Conservation (phyloP, 2,113 vertebrate genomes). For the Theristicus caerulescens region DNA sequence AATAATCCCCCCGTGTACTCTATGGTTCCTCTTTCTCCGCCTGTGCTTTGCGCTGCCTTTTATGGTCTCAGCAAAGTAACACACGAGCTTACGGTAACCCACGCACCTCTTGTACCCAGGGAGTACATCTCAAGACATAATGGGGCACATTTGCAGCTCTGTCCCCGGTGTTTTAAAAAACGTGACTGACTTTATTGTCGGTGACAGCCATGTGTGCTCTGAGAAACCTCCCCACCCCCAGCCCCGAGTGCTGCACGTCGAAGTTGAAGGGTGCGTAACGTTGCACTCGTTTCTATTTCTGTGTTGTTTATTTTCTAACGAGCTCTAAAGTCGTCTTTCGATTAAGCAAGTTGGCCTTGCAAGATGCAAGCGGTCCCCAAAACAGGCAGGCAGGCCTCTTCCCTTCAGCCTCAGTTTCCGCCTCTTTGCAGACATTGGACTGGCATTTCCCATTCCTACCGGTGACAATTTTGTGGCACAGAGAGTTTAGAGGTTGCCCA, state of each 20-base stretch:
- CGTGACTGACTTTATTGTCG: constrained; percentile 46
- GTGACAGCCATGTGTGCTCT: background rate
- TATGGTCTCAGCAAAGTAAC: background rate
- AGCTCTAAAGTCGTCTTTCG: background rate
- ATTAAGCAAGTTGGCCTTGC: background rate
- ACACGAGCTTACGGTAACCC: background rate
- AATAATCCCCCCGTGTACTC: rapidly evolving
- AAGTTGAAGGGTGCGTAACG: background rate
- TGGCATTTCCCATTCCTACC: background rate
- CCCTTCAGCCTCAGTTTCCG: background rate
- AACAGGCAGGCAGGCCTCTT: background rate
- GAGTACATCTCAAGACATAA: constrained; percentile 37
- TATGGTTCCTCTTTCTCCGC: background rate
- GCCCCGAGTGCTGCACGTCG: background rate
- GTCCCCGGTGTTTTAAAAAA: constrained; percentile 43
- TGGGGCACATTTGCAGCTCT: constrained; percentile 39
- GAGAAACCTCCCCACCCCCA: constrained; percentile 25
- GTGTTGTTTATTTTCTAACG: background rate
- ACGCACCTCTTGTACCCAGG: constrained; percentile 21
- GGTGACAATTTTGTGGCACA: background rate
- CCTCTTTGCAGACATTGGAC: background rate
- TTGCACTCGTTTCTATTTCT: background rate
- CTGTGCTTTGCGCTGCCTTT: background rate
- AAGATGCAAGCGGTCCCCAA: background rate
- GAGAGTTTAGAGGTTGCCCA: background rate